Conservation (phyloP, 2,113 vertebrate genomes). For the Pteropus alecto region DNA sequence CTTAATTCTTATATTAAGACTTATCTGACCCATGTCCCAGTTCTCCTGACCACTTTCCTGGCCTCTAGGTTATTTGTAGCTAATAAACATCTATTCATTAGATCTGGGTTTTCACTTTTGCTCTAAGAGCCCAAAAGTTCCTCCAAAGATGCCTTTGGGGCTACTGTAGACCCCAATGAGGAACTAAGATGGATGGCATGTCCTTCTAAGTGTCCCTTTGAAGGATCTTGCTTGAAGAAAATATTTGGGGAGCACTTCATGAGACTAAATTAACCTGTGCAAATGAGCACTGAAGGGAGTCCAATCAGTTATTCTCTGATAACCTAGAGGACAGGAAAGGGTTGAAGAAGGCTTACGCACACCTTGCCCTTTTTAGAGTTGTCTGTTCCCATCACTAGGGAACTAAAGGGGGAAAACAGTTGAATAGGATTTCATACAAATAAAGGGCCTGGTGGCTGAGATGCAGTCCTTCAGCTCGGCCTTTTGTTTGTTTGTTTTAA, state of each 20-base stretch:
- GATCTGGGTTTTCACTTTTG: background rate
- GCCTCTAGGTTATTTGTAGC: background rate
- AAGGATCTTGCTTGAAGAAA: conserved; percentile 2
- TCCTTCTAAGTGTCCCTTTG: background rate
- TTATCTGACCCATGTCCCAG: background rate
- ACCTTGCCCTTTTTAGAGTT: background rate
- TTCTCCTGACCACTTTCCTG: background rate
- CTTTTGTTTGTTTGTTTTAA: background rate
- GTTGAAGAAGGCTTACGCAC: background rate
- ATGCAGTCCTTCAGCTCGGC: background rate
- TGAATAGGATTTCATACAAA: background rate
- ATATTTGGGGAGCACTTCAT: background rate
- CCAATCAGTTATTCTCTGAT: background rate
- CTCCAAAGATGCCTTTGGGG: background rate
- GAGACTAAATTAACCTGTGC: background rate
- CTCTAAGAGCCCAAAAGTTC: background rate
- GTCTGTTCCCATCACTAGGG: background rate
- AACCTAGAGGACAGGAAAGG: background rate
- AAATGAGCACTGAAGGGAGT: background rate
- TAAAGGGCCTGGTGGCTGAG: background rate
- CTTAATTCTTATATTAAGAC: background rate
- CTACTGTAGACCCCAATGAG: background rate
- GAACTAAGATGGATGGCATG: background rate
- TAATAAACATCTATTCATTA: background rate
- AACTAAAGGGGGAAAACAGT: background rate